Evolutionary conservation across 2,888 invertebrate genomes (phyloP), one percentile per base, ranked within the genome.

Genomic region (Orthosia incerta): DNA sequence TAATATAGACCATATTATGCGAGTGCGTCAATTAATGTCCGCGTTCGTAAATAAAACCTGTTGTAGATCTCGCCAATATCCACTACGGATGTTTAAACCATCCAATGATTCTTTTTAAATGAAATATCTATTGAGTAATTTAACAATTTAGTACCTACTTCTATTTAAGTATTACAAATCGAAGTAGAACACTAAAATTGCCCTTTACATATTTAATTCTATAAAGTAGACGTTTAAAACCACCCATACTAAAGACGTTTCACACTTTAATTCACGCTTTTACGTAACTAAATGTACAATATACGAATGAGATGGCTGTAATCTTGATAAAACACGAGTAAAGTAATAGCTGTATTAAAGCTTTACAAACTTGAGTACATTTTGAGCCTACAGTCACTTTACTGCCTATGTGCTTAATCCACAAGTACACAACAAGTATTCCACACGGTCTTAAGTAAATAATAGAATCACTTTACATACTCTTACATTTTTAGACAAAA

Each of bases 271-370:
- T 76, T 76, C 61, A 53, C 45, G 31, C 31, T 13, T 62, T 57
- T 53, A 59, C 62, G 20, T 45, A 50, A 76, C 15, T 18, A n/a
- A 46, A 23, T 26, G 48, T 46, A 70, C 23, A 62, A 61, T 74
- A 68, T 69, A 23, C 45, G 48, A 78, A 61, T 53, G 23, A 23
- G 51, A 61, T 53, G 11, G 9, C 16, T 48, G 64, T 78, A 61
- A 68, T 78, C 64, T 65, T 64, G n/a, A 57, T 20, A 65, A 62
- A 77, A 72, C 61, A 46, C 50, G 18, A 61, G 51, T 39, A 39
- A 56, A 61, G 18, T 45, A 56, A 31, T 55, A 51, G 31, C 39
- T 23, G 18, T 76, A 13, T 16, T 53, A 45, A 62, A 59, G 59
- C 63, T 67, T 51, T 23, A 61, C 39, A 57, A 68, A 51, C 46